Evolutionary conservation across 2,797 vertebrate genomes (phyloP).

Genomic region (Malacoctenus gilli): DNA sequence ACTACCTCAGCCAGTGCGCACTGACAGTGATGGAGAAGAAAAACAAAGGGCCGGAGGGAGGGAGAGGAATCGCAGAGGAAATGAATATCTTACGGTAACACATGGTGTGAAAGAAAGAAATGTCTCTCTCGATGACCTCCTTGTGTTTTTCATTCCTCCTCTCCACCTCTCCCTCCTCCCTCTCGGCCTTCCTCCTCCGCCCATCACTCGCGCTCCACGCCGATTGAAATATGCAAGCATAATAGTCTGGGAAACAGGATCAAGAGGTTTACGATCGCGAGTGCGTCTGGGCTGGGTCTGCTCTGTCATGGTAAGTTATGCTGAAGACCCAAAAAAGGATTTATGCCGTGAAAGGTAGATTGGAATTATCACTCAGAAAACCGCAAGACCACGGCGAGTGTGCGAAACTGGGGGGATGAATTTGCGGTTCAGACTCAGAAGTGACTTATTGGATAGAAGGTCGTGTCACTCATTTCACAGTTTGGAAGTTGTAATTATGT

Average conservation of each 20-base stretch:
- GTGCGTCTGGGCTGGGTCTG: slow-evolving; percentile 43
- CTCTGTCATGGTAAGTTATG: slow-evolving; percentile 26
- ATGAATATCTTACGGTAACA: slow-evolving; percentile 77
- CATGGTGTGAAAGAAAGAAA: slow-evolving; percentile 78
- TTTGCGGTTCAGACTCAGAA: too few species aligned
- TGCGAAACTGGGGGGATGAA: too few species aligned
- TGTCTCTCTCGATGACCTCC: slow-evolving; percentile 70
- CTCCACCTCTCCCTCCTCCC: slow-evolving; percentile 25
- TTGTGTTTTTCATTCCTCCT: slow-evolving; percentile 74
- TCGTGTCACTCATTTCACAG: too few species aligned
- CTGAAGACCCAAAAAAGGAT: slow-evolving; percentile 1
- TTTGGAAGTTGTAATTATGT: too few species aligned
- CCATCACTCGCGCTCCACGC: slow-evolving; percentile 48
- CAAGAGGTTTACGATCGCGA: slow-evolving; percentile 64
- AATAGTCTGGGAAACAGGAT: slow-evolving; percentile 72
- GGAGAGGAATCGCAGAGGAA: slow-evolving; percentile 69
- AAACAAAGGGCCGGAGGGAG: slow-evolving; percentile 65
- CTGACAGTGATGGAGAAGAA: slow-evolving; percentile 73
- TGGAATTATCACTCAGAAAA: too few species aligned
- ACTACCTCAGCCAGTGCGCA: slow-evolving; percentile 62
- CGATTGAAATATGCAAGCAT: slow-evolving; percentile 74
- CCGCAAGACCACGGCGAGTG: too few species aligned
- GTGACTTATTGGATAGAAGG: too few species aligned
- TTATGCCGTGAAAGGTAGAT: too few species aligned
- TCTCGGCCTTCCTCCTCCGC: slow-evolving; percentile 50